These are phyloP conservation scores for Pholis gunnellus DNA, from an alignment of 2,113 vertebrate genomes.

Conservation along the genomic window DNA sequence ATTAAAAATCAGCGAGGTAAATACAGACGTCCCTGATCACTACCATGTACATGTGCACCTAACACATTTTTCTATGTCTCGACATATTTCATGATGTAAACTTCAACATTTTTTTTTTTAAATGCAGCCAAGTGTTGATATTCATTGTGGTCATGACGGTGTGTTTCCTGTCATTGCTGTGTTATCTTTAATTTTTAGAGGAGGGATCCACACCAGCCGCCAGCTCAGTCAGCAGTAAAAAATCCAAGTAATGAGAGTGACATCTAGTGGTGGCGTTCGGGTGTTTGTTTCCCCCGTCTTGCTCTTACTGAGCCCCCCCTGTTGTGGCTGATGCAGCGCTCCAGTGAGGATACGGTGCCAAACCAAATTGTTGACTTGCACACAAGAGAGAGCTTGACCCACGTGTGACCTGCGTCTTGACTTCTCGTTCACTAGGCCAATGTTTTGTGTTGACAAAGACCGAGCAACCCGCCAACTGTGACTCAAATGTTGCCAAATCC, in stretches of 20 bases:
- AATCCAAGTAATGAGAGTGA: slow-evolving; percentile 71
- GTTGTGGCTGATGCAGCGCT: not conserved
- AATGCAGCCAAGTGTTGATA: slow-evolving; percentile 32
- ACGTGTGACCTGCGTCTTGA: not conserved
- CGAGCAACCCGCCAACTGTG: not conserved
- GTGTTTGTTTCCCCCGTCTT: not conserved
- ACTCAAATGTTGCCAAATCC: not conserved
- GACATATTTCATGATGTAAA: slow-evolving; percentile 13
- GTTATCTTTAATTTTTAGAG: slow-evolving; percentile 17
- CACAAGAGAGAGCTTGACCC: slow-evolving; percentile 4
- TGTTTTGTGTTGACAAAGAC: not conserved
- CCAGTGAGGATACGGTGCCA: not conserved
- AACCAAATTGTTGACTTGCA: not conserved
- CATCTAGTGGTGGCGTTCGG: slow-evolving; percentile 78
- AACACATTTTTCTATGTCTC: slow-evolving; percentile 8
- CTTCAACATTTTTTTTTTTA: not conserved
- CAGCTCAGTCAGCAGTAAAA: slow-evolving; percentile 25
- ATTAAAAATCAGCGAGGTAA: not conserved
- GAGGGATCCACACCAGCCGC: slow-evolving; percentile 1
- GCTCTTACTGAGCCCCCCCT: not conserved
- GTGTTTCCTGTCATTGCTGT: slow-evolving; percentile 47
- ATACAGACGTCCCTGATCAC: not conserved
- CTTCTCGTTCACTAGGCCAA: not conserved
- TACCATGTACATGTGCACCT: slow-evolving; percentile 40
- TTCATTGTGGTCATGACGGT: slow-evolving; percentile 41